These are phyloP conservation scores for Helicoverpa armigera DNA, from an alignment of 1,140 invertebrate species.

Conservation along the genomic window DNA sequence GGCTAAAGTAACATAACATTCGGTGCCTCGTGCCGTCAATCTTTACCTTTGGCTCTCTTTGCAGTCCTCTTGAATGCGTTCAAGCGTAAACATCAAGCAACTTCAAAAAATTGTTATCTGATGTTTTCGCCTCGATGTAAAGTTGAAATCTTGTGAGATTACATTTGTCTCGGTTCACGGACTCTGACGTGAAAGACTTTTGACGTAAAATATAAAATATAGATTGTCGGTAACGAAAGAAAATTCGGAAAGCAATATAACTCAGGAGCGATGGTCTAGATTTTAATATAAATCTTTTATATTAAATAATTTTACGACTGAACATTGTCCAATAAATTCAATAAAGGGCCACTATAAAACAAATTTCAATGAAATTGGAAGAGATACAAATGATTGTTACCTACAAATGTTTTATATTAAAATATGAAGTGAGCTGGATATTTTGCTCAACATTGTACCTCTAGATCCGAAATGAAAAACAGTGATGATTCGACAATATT, in stretches of 20 bases:
- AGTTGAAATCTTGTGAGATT: conserved; percentile 52
- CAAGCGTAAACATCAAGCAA: conserved; percentile 59
- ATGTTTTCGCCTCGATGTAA: conserved; percentile 57
- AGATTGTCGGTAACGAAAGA: conserved; percentile 3
- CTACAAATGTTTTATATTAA: conserved; percentile 9
- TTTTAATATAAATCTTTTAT: conserved; percentile 5
- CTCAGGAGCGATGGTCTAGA: conserved; percentile 20
- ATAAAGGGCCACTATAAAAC: not conserved
- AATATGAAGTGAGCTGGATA: not conserved
- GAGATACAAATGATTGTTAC: conserved; percentile 17
- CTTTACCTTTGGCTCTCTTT: conserved; percentile 59
- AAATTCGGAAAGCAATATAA: conserved; percentile 17
- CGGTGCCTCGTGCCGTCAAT: conserved; percentile 45
- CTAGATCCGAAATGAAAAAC: conserved; percentile 9
- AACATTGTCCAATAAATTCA: conserved; percentile 22
- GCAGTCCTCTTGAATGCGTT: conserved; percentile 61
- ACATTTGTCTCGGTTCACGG: conserved; percentile 43
- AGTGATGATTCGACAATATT: not conserved
- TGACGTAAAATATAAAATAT: conserved; percentile 32
- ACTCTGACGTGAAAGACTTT: conserved; percentile 40
- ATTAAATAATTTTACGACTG: conserved; percentile 14
- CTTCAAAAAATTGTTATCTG: conserved; percentile 65
- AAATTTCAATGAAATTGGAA: conserved; percentile 35
- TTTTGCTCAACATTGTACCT: not conserved
- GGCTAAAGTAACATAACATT: conserved; percentile 48